Base-by-base conservation (phyloP, 2,797 vertebrate genomes). In the Otolemur crassicaudatus region DNA sequence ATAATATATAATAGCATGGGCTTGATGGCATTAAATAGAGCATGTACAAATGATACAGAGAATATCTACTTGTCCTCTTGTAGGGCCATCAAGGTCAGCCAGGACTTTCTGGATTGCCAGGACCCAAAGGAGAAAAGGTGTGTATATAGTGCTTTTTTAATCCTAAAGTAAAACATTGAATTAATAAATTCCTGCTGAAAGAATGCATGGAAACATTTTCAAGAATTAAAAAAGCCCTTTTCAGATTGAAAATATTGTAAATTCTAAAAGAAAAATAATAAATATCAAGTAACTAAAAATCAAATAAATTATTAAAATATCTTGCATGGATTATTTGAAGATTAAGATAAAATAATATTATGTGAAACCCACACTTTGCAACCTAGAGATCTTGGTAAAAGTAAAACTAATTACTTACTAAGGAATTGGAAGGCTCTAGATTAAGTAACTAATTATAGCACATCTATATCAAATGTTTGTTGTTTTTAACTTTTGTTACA, bases 111-210 rank as follows among this genome's bases (percentile, higher is more conserved):
- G 99, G 99, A 53, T 98, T 99, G 70, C 99, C 99, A 27, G 99
- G 99, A 90, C 99, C 99, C 85, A 99, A 99, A 99, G 99, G 99
- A 98, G 99, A 99, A 99, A 99, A 99, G 99, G 99, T 99, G 98
- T 90, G 81, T 94, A 8, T 93, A 8, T 46, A 37, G 17, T 40
- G 27, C 37, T 34, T 70, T 87, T 91, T 93, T 91, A 73, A 72
- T 81, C 73, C 17, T 76, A 49, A 84, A 72, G 1, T 94, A 86
- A 93, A 77, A 37, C 34, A 73, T 7, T 73, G 12, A 95, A 65
- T 70, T 86, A 22, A 65, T 89, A 19, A 88, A 31, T 97, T 87
- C n/a, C 87, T 94, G 73, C 79, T 81, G 37, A 83, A 95, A 90
- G 6, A 87, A 94, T 95, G 8, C 17, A 46, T 91, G 22, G 17